Percentiles rank a stretch among this genome's conserved stretches.
Conservation (phyloP, 2,113 vertebrate species). For the Gymnogyps californianus region DNA sequence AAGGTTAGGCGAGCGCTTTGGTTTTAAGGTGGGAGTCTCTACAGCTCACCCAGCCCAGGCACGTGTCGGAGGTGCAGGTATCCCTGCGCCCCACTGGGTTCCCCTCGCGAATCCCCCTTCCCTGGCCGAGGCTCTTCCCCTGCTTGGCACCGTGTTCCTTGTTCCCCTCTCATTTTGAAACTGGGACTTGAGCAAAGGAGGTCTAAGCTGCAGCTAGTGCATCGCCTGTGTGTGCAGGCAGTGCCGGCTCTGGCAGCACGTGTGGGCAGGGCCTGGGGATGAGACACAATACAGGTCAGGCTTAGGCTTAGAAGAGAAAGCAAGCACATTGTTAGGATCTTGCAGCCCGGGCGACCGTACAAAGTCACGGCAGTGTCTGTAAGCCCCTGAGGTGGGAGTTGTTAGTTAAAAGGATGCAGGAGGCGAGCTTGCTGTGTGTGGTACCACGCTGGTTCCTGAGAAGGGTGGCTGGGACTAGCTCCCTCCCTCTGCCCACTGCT, state of each 20-base stretch:
- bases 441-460: not conserved
- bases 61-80: fast-evolving
- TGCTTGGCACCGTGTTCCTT: not conserved
- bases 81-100: fast-evolving
- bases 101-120: not conserved
- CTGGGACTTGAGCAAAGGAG: not conserved
- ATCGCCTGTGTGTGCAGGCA: fast-evolving
- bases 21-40: too few relatives aligned
- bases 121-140: not conserved
- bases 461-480: not conserved
- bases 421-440: not conserved
- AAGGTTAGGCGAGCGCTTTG: fast-evolving
- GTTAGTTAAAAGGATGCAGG: not conserved
- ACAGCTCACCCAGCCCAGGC: not conserved
- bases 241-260: not conserved
- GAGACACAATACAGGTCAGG: not conserved
- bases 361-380: too few relatives aligned
- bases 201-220: fast-evolving
- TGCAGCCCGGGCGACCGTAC: not conserved
- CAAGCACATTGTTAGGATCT: fast-evolving
- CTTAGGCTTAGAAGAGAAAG: not conserved
- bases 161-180: not conserved
- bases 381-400: not conserved
- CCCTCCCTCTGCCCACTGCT: fast-evolving
- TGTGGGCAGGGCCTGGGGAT: not conserved